Conservation (phyloP, 30 jellyfish, hydroid and myxozoan species). For the Chironex yamaguchii region DNA sequence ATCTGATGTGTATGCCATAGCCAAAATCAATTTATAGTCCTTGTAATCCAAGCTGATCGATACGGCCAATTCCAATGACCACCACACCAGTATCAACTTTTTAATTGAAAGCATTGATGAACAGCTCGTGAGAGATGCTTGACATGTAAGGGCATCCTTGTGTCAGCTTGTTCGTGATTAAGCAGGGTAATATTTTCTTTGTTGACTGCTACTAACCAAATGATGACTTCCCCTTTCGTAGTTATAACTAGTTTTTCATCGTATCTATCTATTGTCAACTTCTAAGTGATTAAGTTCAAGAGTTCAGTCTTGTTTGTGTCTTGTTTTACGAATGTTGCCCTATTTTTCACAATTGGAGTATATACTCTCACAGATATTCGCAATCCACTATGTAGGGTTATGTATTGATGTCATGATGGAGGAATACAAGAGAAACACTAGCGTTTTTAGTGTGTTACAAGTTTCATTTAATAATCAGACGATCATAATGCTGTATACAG, state of each 20-base stretch:
- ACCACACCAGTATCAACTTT: slow-evolving; percentile 1
- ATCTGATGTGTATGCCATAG: neutral
- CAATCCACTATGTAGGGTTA: too few relatives aligned
- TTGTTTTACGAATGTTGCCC: slow-evolving; percentile 65
- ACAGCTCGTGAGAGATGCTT: neutral
- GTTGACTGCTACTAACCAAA: neutral
- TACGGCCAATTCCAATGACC: neutral
- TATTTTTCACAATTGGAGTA: slow-evolving; percentile 24
- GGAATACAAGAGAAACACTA: too few relatives aligned
- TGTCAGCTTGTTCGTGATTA: slow-evolving; percentile 58
- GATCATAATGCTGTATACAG: too few relatives aligned
- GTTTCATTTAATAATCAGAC: too few relatives aligned
- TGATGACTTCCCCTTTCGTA: neutral
- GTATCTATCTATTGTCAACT: neutral
- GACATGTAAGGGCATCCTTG: slow-evolving; percentile 37
- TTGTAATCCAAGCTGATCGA: neutral
- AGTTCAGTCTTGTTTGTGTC: slow-evolving; percentile 68
- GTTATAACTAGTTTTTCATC: neutral
- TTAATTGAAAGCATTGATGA: neutral
- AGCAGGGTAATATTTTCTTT: neutral
- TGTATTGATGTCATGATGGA: too few relatives aligned
- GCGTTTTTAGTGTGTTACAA: too few relatives aligned
- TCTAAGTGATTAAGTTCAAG: slow-evolving; percentile 42
- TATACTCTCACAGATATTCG: slow-evolving; percentile 1
- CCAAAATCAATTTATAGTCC: neutral